Percentiles rank a stretch among this genome's conserved stretches.
These are phyloP conservation scores for Hestina assimilis DNA, from an alignment of 1,140 invertebrate species.

Conservation along the genomic window DNA sequence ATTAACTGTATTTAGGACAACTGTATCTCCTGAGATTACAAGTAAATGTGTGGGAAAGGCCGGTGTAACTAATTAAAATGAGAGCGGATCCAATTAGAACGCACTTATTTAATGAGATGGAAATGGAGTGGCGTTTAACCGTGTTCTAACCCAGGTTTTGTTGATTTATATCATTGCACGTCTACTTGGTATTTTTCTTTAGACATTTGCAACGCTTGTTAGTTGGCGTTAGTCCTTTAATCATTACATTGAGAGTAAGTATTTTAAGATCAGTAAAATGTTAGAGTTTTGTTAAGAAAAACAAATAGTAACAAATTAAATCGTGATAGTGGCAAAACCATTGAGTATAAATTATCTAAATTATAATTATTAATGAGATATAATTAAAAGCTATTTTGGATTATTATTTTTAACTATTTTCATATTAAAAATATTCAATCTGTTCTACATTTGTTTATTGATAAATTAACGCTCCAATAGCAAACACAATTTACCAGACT, in stretches of 20 bases:
- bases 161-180: slow-evolving; percentile 41
- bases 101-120: slow-evolving; percentile 59
- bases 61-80: slow-evolving; percentile 11
- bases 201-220: neutral
- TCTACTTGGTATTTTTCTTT: slow-evolving; percentile 4
- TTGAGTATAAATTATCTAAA: too few species aligned
- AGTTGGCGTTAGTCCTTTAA: neutral
- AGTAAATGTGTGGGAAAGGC: slow-evolving; percentile 8
- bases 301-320: too few species aligned
- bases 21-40: neutral
- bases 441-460: too few species aligned
- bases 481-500: too few species aligned
- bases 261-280: too few species aligned
- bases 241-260: neutral
- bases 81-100: slow-evolving; percentile 29
- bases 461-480: too few species aligned
- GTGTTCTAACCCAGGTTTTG: slow-evolving; percentile 26
- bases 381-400: too few species aligned
- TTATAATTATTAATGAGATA: too few species aligned
- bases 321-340: too few species aligned
- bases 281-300: too few species aligned
- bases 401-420: too few species aligned
- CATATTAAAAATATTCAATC: too few species aligned
- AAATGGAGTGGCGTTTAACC: slow-evolving; percentile 49
- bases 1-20: neutral